Evolutionary conservation across 2,888 invertebrate genomes (phyloP), one percentile per base, ranked within the genome.

Genomic region (Serrognathus titanus): DNA sequence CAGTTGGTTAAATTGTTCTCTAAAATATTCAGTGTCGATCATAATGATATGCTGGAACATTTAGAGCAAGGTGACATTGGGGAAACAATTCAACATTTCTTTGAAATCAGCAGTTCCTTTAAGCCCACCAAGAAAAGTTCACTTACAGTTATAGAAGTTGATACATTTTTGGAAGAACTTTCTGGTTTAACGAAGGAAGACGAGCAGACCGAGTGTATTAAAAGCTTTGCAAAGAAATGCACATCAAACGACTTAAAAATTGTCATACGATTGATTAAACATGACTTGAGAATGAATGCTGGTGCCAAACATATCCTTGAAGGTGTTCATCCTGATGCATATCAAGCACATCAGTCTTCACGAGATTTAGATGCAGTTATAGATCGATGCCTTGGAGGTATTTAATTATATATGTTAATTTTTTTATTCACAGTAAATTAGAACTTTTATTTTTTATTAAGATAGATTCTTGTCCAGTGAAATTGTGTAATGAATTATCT

Each of bases 301-400:
- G 94, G 96, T 1, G 90, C 95, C 0, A 93, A 96, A 75, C 94
- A 93, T 74, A 89, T 97, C 79, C 84, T 97, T 48, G 92, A 91
- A 69, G 95, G 90, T 0, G 83, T 97, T 24, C 92, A 95, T 74
- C 84, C 88, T 0, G 87, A 92, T 73, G 97, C 96, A 0, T 97
- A 96, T 73, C 82, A 84, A 62, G 89, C 91, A 0, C 97, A 93
- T 76, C 94, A 96, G 78, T 86, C 90, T 0, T 92, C 92, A 0
- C 81, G 91, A 48, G 88, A 96, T 75, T 79, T 97, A 20, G 77
- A 83, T 36, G 82, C 85, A 67, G 92, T 97, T 13, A 82, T 97
- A 11, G 65, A 67, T 12, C 62, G 67, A 48, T 73, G 73, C 60
- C 63, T 70, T 61, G 45, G 37, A 11, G 48, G 51, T 13, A 31